Base-by-base conservation (phyloP, 2,113 vertebrate species). In the Tinamus guttatus region DNA sequence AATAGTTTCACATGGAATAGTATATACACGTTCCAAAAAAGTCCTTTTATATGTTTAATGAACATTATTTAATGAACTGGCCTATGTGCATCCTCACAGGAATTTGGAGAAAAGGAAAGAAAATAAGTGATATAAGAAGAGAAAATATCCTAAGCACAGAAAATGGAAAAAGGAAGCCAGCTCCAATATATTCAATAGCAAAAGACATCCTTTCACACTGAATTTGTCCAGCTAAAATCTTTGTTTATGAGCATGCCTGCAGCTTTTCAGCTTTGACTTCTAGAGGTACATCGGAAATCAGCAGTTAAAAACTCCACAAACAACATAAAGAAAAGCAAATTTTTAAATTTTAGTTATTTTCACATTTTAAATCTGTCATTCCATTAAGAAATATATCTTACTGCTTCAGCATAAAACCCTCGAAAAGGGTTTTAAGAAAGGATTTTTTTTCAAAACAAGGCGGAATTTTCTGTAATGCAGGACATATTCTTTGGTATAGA, bases 121-220 rank as follows among this genome's bases (percentile, higher is more conserved):
- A 67, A 94, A 41, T 62, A 83, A 75, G 12, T 62, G 32, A 74
- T 93, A 82, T 71, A 91, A 76, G n/a, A 80, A 94, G 70, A 75
- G 6, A 47, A 91, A 83, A 65, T 86, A 71, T 82, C 62, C 17
- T 40, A 65, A 70, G 56, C 24, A 54, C 67, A 70, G 65, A 91
- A 36, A 89, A 75, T 74, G 41, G 22, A 91, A 36, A 89, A 75
- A 69, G 41, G 22, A 87, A 92, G 54, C 24, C 60, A 82, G 24
- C 20, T 74, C 17, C 16, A 75, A 40, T 45, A 34, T 21, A 54
- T 62, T 91, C 38, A 70, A 74, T 12, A 79, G 22, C 13, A 64
- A 91, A 85, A 89, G 32, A 36, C 30, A 89, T 75, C 20, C 16
- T 82, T 89, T 82, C 62, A 43, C 14, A 9, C 28, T 79, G 11